phyloP scores from a whole-genome alignment of 2,113 vertebrate species.

The Burhinus bistriatus region DNA sequence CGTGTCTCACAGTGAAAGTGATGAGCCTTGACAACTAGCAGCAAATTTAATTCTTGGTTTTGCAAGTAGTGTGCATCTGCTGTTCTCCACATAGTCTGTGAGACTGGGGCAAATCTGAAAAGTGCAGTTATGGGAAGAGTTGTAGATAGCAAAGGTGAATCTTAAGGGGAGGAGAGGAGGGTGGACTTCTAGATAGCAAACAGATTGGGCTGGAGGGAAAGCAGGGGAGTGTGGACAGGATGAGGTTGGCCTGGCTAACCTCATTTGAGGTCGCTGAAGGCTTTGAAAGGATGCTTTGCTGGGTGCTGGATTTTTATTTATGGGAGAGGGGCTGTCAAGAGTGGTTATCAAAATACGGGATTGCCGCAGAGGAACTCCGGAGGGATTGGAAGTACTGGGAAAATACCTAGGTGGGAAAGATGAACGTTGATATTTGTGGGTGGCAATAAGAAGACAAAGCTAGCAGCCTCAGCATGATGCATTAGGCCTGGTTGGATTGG shows the following conservation, averaged over 20 bases:
- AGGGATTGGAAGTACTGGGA: neutral
- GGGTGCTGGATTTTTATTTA: neutral
- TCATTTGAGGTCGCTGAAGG: neutral
- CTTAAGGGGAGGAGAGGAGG: neutral
- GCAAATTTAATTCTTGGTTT: neutral
- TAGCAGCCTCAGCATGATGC: neutral
- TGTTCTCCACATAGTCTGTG: accelerated
- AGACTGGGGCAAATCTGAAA: neutral
- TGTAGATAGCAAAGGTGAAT: neutral
- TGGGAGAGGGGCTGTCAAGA: neutral
- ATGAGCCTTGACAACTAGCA: neutral
- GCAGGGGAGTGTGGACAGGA: neutral
- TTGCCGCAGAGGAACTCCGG: neutral
- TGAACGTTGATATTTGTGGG: neutral
- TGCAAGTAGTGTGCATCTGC: neutral
- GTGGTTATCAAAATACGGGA: neutral
- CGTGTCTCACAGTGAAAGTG: neutral
- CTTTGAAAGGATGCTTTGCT: neutral
- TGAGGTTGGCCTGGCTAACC: neutral
- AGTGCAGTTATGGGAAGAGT: neutral
- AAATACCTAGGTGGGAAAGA: neutral
- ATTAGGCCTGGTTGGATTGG: neutral
- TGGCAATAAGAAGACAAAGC: neutral
- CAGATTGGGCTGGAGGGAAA: neutral
- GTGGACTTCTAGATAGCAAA: neutral